Conservation (phyloP, 2,797 vertebrate genomes). For the Pangasius macronema region DNA sequence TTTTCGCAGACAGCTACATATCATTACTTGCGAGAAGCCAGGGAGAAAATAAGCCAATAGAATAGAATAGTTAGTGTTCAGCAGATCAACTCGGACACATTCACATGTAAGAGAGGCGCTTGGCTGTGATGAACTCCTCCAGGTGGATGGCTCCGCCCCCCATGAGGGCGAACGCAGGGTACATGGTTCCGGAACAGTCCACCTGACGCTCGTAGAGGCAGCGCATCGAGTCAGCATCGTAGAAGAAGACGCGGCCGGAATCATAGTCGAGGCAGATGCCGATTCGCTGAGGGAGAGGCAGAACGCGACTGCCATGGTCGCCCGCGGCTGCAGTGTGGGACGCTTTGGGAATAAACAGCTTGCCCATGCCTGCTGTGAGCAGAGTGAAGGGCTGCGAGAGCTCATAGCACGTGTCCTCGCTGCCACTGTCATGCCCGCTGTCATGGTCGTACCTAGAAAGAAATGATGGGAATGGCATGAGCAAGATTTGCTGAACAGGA, state of each 20-base stretch:
- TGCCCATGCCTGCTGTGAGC: conserved; percentile 93
- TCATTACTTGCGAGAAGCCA: background rate
- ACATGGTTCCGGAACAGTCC: conserved; percentile 93
- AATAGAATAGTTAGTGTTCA: conserved; percentile 33
- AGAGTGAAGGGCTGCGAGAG: conserved; percentile 89
- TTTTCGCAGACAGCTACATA: conserved; percentile 52
- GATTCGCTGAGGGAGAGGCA: conserved; percentile 84
- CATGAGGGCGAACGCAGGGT: conserved; percentile 93
- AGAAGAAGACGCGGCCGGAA: conserved; percentile 86
- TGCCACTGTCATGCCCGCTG: conserved; percentile 97
- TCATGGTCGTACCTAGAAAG: conserved; percentile 90
- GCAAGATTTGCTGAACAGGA: background rate
- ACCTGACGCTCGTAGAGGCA: conserved; percentile 94
- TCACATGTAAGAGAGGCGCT: conserved; percentile 77
- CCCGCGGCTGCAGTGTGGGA: conserved; percentile 70
- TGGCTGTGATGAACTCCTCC: conserved; percentile 80
- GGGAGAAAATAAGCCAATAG: conserved; percentile 26
- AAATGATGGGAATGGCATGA: background rate
- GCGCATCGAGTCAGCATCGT: conserved; percentile 86
- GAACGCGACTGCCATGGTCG: conserved; percentile 79
- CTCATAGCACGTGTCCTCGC: conserved; percentile 89
- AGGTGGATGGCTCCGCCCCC: conserved; percentile 87
- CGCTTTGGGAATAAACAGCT: conserved; percentile 88
- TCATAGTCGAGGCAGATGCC: conserved; percentile 92
- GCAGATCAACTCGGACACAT: background rate